phyloP scores from a whole-genome alignment of 2,113 vertebrate genomes.

The Galeopterus variegatus region DNA sequence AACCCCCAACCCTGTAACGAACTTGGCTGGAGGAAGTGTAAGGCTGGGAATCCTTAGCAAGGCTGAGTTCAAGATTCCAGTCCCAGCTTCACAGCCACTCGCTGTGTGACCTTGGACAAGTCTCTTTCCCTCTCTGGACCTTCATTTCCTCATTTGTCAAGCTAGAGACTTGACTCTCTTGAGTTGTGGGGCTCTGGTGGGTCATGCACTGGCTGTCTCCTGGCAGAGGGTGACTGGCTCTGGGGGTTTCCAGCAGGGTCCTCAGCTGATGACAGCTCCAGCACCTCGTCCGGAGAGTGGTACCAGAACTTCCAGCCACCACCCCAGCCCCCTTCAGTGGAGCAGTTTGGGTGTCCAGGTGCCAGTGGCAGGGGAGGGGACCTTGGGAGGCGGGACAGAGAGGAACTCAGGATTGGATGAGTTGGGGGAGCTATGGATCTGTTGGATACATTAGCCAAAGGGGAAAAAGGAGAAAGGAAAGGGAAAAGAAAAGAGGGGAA shows the following conservation, averaged over 20 bases:
- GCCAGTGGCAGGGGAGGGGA: background rate
- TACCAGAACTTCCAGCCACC: conserved; percentile 85
- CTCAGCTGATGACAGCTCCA: conserved; percentile 73
- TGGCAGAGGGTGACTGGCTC: background rate
- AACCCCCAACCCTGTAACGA: accelerated
- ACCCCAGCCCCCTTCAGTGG: accelerated
- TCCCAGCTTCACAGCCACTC: background rate
- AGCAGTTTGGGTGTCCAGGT: conserved; percentile 67
- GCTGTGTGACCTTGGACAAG: background rate
- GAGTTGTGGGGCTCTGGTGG: background rate
- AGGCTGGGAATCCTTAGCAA: background rate
- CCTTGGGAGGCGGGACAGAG: background rate
- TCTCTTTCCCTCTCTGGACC: background rate
- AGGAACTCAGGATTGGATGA: background rate
- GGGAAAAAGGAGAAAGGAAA: background rate
- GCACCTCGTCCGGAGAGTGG: conserved; percentile 90
- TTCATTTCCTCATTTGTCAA: background rate
- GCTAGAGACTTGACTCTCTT: background rate
- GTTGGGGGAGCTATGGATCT: background rate
- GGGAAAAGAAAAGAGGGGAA: background rate
- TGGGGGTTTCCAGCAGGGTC: conserved; percentile 63
- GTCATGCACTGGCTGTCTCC: accelerated
- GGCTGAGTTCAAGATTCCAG: background rate
- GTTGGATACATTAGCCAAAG: background rate
- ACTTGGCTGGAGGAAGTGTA: background rate